Conservation (phyloP, 2,888 invertebrate species). For the Dermolepida albohirtum region DNA sequence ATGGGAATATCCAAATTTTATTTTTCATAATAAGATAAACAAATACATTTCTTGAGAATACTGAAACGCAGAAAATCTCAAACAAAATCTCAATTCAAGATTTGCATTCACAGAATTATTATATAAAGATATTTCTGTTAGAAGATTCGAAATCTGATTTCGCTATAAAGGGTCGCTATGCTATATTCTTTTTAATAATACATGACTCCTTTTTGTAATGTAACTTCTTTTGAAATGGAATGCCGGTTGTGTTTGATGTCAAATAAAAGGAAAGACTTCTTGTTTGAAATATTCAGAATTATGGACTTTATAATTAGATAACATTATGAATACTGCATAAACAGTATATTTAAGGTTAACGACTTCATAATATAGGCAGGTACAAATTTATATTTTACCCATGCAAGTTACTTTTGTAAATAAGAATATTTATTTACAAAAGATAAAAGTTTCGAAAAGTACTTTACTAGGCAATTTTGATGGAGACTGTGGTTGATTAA, state of each 20-base stretch:
- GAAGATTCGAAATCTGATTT: slow-evolving; percentile 33
- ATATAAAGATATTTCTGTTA: slow-evolving; percentile 17
- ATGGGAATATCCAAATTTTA: no score
- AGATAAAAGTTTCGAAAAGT: no score
- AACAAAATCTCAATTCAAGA: background rate
- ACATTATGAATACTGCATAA: slow-evolving; percentile 39
- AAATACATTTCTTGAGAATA: background rate
- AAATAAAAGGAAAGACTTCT: slow-evolving; percentile 28
- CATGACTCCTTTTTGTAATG: slow-evolving; percentile 24
- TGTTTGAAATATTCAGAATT: slow-evolving; percentile 25
- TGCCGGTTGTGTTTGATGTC: slow-evolving; percentile 21
- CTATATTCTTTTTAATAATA: slow-evolving; percentile 27
- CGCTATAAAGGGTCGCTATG: background rate
- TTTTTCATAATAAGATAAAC: no score
- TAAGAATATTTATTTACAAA: no score
- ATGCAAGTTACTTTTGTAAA: no score
- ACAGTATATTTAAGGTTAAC: slow-evolving; percentile 17
- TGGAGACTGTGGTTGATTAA: no score
- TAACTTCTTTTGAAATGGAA: slow-evolving; percentile 14
- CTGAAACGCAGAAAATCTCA: background rate
- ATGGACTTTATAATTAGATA: slow-evolving; percentile 37
- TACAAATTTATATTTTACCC: no score
- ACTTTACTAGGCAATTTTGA: no score
- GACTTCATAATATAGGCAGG: background rate
- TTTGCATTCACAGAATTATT: slow-evolving; percentile 7